phyloP scores from a whole-genome alignment of 1,140 invertebrate genomes.

The Calycopis cecrops region DNA sequence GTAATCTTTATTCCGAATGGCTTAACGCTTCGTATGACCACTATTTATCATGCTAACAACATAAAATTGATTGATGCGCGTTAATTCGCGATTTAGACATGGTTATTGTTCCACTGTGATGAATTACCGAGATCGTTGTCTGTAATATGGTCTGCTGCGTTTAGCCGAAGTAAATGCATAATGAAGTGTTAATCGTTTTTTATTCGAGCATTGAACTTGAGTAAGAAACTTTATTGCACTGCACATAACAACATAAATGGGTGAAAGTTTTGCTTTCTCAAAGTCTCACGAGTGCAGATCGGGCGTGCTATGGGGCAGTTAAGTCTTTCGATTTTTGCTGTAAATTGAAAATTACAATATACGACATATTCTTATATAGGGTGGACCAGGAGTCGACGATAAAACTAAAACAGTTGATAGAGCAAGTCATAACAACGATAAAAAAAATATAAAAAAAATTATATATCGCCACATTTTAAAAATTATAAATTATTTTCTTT shows the following conservation, averaged over 20 bases:
- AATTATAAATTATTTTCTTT: too few species aligned
- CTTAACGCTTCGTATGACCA: background rate
- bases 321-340: constrained; percentile 19
- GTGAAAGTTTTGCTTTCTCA: constrained; percentile 46
- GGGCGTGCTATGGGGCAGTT: constrained; percentile 36
- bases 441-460: too few species aligned
- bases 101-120: constrained; percentile 1
- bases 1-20: too few species aligned
- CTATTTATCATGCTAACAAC: background rate
- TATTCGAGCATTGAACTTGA: constrained; percentile 16
- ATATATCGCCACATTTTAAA: too few species aligned
- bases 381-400: too few species aligned
- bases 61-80: constrained; percentile 3
- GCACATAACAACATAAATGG: constrained; percentile 28
- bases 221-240: constrained; percentile 23
- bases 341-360: constrained; percentile 2
- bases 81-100: constrained; percentile 1
- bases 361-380: background rate
- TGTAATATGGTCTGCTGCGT: background rate
- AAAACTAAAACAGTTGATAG: too few species aligned
- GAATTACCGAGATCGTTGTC: constrained; percentile 1
- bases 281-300: constrained; percentile 32
- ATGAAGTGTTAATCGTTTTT: constrained; percentile 16
- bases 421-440: too few species aligned
- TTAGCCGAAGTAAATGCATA: background rate